Conservation (phyloP, 1,140 invertebrate genomes). For the Brachionus plicatilis region DNA sequence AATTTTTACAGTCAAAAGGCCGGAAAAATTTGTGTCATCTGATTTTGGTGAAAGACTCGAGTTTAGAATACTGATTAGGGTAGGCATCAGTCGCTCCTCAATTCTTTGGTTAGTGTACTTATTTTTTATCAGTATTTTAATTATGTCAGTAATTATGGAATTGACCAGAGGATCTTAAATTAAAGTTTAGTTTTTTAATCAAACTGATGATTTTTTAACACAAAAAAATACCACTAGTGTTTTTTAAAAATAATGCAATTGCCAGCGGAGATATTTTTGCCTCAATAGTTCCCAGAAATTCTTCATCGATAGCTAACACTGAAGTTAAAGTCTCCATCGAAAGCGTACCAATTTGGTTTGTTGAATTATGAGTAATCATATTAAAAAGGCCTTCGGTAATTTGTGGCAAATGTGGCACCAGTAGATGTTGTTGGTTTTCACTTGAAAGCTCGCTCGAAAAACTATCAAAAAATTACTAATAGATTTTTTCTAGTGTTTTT, state of each 20-base stretch:
- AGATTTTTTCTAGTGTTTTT: neutral
- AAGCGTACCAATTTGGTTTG: slow-evolving; percentile 55
- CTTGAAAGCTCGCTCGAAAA: neutral
- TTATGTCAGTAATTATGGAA: slow-evolving; percentile 64
- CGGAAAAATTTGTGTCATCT: slow-evolving; percentile 44
- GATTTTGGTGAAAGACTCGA: neutral
- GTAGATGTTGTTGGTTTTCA: slow-evolving; percentile 27
- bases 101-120: slow-evolving; percentile 61
- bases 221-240: slow-evolving; percentile 54
- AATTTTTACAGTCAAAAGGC: slow-evolving; percentile 1
- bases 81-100: slow-evolving; percentile 67
- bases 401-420: slow-evolving; percentile 52
- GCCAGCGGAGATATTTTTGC: slow-evolving; percentile 66
- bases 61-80: slow-evolving; percentile 65
- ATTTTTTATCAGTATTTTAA: slow-evolving; percentile 65
- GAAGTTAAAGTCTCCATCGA: slow-evolving; percentile 65
- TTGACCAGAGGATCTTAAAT: slow-evolving; percentile 64
- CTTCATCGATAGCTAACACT: slow-evolving; percentile 65
- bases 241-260: slow-evolving; percentile 69
- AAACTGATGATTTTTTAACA: slow-evolving; percentile 1
- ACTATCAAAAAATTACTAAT: neutral
- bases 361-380: slow-evolving; percentile 47
- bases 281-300: slow-evolving; percentile 65
- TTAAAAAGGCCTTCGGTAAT: slow-evolving; percentile 59
- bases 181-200: neutral